Evolutionary conservation across 1,140 invertebrate species (phyloP).

Genomic region (Drosophila persimilis): DNA sequence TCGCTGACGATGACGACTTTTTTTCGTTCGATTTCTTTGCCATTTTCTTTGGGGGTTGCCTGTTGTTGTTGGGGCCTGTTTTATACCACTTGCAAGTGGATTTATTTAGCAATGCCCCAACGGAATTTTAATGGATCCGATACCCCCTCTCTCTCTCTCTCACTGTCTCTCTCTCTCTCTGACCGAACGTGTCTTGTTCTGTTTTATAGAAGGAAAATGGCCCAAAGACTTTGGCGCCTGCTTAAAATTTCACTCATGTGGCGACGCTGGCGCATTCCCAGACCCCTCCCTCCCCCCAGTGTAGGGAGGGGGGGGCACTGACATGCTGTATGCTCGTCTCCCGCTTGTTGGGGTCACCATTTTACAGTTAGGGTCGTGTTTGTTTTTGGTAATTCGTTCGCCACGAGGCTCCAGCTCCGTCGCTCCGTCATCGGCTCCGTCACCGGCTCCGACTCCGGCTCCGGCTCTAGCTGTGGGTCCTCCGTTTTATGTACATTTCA

Average conservation of each 20-base stretch:
- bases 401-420: slow-evolving; percentile 19
- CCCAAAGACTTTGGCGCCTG: slow-evolving; percentile 62
- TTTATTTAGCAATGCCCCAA: slow-evolving; percentile 78
- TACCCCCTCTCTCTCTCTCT: slow-evolving; percentile 8
- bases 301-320: neutral
- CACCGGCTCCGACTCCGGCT: no score
- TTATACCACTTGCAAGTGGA: slow-evolving; percentile 75
- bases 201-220: slow-evolving; percentile 45
- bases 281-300: neutral
- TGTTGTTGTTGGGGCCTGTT: slow-evolving; percentile 33
- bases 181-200: slow-evolving; percentile 62
- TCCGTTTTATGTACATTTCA: slow-evolving; percentile 71
- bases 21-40: slow-evolving; percentile 27
- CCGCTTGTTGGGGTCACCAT: slow-evolving; percentile 32
- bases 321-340: neutral
- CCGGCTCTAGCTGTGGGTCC: no score
- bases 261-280: slow-evolving; percentile 41
- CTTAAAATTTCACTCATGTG: slow-evolving; percentile 78
- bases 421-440: no score
- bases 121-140: slow-evolving; percentile 74
- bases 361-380: slow-evolving; percentile 68
- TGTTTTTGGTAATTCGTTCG: slow-evolving; percentile 71
- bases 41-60: neutral
- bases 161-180: neutral
- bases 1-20: slow-evolving; percentile 74